Evolutionary conservation across 1,140 invertebrate genomes (phyloP), one percentile per base, ranked within the genome.

Genomic region (Charaxes varanes): DNA sequence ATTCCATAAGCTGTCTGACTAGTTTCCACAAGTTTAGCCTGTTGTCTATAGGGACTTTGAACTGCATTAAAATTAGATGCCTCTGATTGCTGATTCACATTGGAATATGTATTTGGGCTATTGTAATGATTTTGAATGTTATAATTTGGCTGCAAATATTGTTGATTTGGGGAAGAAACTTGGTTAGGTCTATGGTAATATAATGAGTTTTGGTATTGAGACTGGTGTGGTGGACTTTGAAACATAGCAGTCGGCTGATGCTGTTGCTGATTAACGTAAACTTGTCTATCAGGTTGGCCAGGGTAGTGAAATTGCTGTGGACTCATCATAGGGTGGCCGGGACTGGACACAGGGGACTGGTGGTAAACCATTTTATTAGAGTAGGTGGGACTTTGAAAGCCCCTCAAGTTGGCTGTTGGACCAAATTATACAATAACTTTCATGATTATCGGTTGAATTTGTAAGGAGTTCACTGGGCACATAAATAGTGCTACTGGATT

Each of bases 241-340:
- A 77, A 80, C 11, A 63, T 61, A 8, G 62, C 55, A 16, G 57
- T 30, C 4, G 46, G 23, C 23, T 60, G 51, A 19, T 63, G 62
- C 22, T 74, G 63, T 32, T 78, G 79, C 33, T 86, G 85, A 62
- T 63, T 77, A 0, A 68, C 53, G 53, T 82, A 87, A 15, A 62
- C 58, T 35, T 78, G 64, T 37, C 72, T 63, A 18, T 74, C 73
- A 16, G 47, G 33, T 57, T 77, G 72, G 45, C 34, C 68, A 24
- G 57, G 42, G 46, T 73, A 79, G 19, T 76, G 66, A 46, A 68
- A 77, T n/a, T 80, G 63, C 45, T 76, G 78, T 4, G 76, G 73
- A 53, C 73, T 80, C 60, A 83, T 66, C 56, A 82, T 69, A n/a
- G 65, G 31, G 23, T 85, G 77, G 3, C 65, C 67, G 0, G 78